These are phyloP conservation scores for Drosophila austrosaltans DNA, from an alignment of 2,888 invertebrate genomes.

Conservation along the genomic window DNA sequence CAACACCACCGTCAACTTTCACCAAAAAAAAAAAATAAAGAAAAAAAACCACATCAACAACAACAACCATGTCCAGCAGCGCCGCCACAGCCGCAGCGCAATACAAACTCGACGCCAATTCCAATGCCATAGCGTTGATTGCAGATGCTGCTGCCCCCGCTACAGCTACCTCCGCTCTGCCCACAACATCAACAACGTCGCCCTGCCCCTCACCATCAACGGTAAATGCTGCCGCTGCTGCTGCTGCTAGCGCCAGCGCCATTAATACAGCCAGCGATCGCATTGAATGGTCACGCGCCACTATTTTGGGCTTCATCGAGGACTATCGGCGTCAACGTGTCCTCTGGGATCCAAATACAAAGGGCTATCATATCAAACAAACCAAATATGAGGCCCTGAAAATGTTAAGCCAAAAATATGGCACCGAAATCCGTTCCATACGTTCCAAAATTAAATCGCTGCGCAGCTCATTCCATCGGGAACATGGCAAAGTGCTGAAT, in stretches of 20 bases:
- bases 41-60: too few species aligned
- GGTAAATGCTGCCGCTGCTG: background rate
- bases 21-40: conserved; percentile 37
- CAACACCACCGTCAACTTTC: conserved; percentile 60
- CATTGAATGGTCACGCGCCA: conserved; percentile 82
- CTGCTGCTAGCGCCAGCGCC: conserved; percentile 16
- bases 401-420: conserved; percentile 79
- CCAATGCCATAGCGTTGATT: conserved; percentile 65
- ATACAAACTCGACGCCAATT: conserved; percentile 66
- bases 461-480: conserved; percentile 82
- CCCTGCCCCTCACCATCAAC: conserved; percentile 11
- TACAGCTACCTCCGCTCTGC: background rate
- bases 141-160: conserved; percentile 39
- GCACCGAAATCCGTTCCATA: conserved; percentile 82
- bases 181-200: background rate
- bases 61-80: conserved; percentile 67
- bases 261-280: conserved; percentile 63
- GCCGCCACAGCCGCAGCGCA: conserved; percentile 51
- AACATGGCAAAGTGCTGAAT: conserved; percentile 82
- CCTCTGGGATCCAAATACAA: conserved; percentile 82
- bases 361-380: conserved; percentile 82
- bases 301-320: conserved; percentile 81
- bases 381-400: conserved; percentile 82
- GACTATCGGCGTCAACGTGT: conserved; percentile 81
- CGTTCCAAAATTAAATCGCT: conserved; percentile 82